Evolutionary conservation across 1,140 invertebrate species (phyloP).

Genomic region (Agraylea sexmaculata): DNA sequence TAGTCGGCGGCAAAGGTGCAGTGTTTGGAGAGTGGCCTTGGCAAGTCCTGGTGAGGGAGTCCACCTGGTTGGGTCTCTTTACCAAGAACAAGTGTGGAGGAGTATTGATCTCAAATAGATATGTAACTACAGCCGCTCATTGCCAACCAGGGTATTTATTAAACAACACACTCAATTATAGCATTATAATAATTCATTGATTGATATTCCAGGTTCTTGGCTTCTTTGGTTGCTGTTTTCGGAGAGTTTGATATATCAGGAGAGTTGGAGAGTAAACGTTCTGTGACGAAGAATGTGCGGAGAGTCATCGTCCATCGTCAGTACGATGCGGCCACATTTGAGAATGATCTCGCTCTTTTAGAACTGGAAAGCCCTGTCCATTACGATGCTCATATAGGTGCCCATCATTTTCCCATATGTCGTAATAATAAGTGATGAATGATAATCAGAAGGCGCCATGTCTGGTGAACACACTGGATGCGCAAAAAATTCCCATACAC

Average conservation of each 20-base stretch:
- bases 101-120: conserved; percentile 74
- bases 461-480: no score
- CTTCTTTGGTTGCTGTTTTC: conserved; percentile 79
- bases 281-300: conserved; percentile 70
- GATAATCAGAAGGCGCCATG: no score
- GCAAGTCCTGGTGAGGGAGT: conserved; percentile 85
- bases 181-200: neutral
- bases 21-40: conserved; percentile 84
- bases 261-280: conserved; percentile 62
- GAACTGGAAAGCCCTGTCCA: conserved; percentile 74
- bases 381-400: conserved; percentile 75
- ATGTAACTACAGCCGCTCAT: conserved; percentile 85
- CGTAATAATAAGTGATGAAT: no score
- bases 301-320: conserved; percentile 79
- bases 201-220: conserved; percentile 57
- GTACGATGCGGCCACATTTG: conserved; percentile 82
- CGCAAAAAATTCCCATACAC: no score
- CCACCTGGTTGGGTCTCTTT: conserved; percentile 85
- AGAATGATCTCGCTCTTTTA: conserved; percentile 78
- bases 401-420: no score
- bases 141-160: conserved; percentile 78
- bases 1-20: conserved; percentile 81
- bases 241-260: conserved; percentile 83
- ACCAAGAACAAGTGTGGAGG: conserved; percentile 96
- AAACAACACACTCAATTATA: neutral